Percentiles rank a stretch among this genome's conserved stretches.
phyloP scores from a whole-genome alignment of 2,797 vertebrate species.

The Gastrophryne carolinensis region DNA sequence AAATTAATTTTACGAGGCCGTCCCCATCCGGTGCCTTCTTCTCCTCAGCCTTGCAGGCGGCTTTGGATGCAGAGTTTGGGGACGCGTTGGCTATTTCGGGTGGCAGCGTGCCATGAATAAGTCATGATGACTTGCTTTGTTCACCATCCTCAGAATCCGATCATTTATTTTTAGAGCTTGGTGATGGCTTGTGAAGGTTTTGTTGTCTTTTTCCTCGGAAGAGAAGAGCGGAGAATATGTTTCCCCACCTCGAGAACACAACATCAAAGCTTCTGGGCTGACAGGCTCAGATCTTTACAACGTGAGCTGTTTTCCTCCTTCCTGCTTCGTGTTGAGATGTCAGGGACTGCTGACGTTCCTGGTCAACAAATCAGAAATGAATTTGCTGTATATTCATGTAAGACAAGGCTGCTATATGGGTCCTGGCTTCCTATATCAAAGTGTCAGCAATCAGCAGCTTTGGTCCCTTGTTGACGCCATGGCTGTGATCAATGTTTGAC shows the following conservation, averaged over 20 bases:
- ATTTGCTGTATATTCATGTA: neutral
- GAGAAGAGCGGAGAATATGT: neutral
- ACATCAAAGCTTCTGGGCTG: conserved; percentile 23
- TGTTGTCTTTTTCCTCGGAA: neutral
- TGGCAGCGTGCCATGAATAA: neutral
- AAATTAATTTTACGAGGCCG: neutral
- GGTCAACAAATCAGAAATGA: conserved; percentile 25
- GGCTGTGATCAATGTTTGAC: neutral
- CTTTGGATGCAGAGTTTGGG: neutral
- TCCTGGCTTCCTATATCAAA: neutral
- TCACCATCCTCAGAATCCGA: neutral
- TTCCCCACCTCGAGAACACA: neutral
- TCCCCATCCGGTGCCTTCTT: neutral
- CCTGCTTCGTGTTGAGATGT: neutral
- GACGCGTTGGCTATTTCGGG: neutral
- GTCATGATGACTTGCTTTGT: conserved; percentile 10
- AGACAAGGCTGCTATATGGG: neutral
- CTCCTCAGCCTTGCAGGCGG: neutral
- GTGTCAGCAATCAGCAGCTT: neutral
- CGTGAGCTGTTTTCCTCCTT: neutral
- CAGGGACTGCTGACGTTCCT: neutral
- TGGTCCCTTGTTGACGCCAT: neutral
- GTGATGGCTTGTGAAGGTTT: neutral
- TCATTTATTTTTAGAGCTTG: conserved; percentile 23
- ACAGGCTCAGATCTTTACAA: neutral